Conservation (phyloP, 2,797 vertebrate genomes). For the Peromyscus aztecus region DNA sequence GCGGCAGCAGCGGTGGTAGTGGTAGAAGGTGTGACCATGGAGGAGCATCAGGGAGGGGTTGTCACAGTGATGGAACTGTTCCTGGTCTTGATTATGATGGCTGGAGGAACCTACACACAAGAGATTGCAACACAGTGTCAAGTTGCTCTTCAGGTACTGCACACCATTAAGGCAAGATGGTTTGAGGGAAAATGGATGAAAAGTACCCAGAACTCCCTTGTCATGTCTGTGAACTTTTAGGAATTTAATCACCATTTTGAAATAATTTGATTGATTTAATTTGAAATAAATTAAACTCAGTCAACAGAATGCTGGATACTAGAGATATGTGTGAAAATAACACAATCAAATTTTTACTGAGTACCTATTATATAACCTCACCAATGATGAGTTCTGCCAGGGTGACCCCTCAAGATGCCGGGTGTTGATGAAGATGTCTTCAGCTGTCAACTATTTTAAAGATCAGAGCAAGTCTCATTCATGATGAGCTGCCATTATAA, state of each 20-base stretch:
- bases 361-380: not conserved
- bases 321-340: not conserved
- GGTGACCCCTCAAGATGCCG: not conserved
- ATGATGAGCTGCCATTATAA: not conserved
- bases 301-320: not conserved
- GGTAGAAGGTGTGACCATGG: fast-evolving
- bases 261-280: no score
- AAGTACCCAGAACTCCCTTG: not conserved
- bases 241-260: not conserved
- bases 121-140: not conserved
- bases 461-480: not conserved
- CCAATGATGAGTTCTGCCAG: not conserved
- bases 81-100: not conserved
- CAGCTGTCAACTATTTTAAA: not conserved
- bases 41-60: not conserved
- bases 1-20: not conserved
- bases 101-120: not conserved
- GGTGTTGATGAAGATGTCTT: not conserved
- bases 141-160: not conserved
- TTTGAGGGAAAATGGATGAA: not conserved
- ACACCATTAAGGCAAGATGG: not conserved
- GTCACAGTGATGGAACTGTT: not conserved
- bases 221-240: not conserved
- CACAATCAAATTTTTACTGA: not conserved
- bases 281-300: not conserved